Base-by-base conservation (phyloP, 1,140 invertebrate species). In the Amphibalanus amphitrite region DNA sequence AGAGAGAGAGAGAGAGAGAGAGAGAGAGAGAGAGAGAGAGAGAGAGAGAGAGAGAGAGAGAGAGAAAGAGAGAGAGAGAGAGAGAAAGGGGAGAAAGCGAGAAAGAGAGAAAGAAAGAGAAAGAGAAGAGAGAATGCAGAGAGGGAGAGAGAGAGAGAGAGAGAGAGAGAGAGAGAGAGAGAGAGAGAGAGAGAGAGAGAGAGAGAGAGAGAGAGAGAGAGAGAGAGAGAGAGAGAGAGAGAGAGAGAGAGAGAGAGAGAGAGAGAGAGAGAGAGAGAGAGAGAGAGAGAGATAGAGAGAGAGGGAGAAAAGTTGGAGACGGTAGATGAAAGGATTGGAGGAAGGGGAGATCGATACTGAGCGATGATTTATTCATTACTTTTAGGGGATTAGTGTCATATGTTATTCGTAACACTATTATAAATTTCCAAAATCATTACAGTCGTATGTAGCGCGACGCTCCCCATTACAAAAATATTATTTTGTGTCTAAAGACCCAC, bases 181-280 rank as follows among this genome's bases (percentile, higher is more conserved):
- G 17, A 3, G 8, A 29, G 17, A 25, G 8, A 29, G 26, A 70
- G 26, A 33, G 10, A 28, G 69, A 70, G 13, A 15, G 69, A 33
- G 26, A 33, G 69, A 70, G 69, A 26, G 30, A 70, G 69, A 33
- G 69, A 67, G 69, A 67, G 30, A 47, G 4, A 0, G 30, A 33
- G 67, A 69, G 67, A 69, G 15, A 15, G 15, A 69, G 67, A 69
- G 67, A 30, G 67, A 69, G 28, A 69, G 28, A 29, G 28, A 30
- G 67, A 69, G 67, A 69, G 28, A 69, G 67, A 69, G 29, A 69
- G 29, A 69, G 67, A 69, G 67, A 69, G 67, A 69, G 29, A 69
- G 67, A 69, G 67, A 29, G 67, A 30, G 67, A 38, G 38, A 38
- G 17, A 38, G 38, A 38, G 17, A 38, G 38, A 38, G 38, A n/a